Evolutionary conservation across 2,797 vertebrate species (phyloP).

Genomic region (Pangasius macronema): DNA sequence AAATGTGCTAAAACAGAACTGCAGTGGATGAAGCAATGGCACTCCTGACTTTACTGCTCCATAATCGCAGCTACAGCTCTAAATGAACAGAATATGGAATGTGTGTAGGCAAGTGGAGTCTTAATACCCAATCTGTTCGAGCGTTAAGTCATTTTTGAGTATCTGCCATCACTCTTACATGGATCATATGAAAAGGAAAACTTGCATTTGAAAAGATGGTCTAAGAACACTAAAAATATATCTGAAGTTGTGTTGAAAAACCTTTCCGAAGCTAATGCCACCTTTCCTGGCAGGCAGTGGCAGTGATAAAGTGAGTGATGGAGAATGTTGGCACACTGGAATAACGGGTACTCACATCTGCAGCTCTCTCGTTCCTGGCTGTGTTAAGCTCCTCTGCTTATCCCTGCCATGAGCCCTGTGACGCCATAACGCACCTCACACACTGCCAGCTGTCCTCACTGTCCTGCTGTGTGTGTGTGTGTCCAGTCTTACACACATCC

Average conservation of each 20-base stretch:
- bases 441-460: conserved; percentile 45
- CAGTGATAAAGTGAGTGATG: conserved; percentile 25
- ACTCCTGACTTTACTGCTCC: conserved; percentile 63
- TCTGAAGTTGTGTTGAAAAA: conserved; percentile 6
- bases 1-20: conserved; percentile 6
- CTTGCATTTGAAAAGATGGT: not conserved
- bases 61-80: conserved; percentile 66
- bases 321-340: conserved; percentile 53
- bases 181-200: not conserved
- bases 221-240: not conserved
- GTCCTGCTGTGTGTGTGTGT: conserved; percentile 24
- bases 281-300: not conserved
- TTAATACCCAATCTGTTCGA: not conserved
- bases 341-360: conserved; percentile 63
- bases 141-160: not conserved
- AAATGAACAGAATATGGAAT: conserved; percentile 45
- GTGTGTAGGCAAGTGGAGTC: not conserved
- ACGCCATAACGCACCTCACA: conserved; percentile 52
- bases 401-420: conserved; percentile 59
- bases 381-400: conserved; percentile 62
- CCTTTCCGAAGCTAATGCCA: not conserved
- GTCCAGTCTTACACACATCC: conserved; percentile 22
- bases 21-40: conserved; percentile 56
- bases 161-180: not conserved
- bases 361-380: conserved; percentile 65